Conservation (phyloP, 2,888 invertebrate species). For the Tortricodes alternella region DNA sequence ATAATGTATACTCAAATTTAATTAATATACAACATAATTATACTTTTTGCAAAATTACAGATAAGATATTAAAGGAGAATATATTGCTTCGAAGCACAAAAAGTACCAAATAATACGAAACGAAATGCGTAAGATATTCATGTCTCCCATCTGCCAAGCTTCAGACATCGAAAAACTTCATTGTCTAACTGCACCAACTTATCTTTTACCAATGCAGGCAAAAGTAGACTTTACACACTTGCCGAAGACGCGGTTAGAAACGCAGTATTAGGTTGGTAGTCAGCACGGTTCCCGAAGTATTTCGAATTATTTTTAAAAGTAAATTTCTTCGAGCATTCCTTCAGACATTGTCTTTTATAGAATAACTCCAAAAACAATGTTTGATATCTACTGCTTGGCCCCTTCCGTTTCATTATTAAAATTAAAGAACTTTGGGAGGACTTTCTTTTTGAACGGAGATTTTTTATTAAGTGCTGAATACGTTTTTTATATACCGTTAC, state of each 20-base stretch:
- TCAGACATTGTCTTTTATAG: slow-evolving; percentile 29
- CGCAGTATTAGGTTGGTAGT: not conserved
- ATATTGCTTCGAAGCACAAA: slow-evolving; percentile 23
- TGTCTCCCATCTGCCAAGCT: slow-evolving; percentile 41
- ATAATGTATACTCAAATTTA: not conserved
- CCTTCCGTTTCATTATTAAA: slow-evolving; percentile 30
- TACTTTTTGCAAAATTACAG: not conserved
- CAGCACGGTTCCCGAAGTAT: not conserved
- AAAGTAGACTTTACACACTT: not conserved
- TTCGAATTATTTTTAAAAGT: slow-evolving; percentile 14
- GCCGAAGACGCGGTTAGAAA: not conserved
- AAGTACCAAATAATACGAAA: slow-evolving; percentile 34
- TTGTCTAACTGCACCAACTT: slow-evolving; percentile 15
- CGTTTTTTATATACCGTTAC: slow-evolving; percentile 4
- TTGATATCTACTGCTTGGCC: slow-evolving; percentile 25
- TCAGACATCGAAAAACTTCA: slow-evolving; percentile 38
- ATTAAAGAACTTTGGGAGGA: slow-evolving; percentile 25
- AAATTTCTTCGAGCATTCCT: slow-evolving; percentile 28
- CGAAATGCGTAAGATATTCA: slow-evolving; percentile 44
- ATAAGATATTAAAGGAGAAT: no score
- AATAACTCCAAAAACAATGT: slow-evolving; percentile 29
- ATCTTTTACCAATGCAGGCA: not conserved
- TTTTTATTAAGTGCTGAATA: slow-evolving; percentile 21
- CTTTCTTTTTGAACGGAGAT: not conserved
- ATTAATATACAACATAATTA: not conserved